phyloP scores from a whole-genome alignment of 2,113 vertebrate species.

The Pelvicachromis taeniatus region DNA sequence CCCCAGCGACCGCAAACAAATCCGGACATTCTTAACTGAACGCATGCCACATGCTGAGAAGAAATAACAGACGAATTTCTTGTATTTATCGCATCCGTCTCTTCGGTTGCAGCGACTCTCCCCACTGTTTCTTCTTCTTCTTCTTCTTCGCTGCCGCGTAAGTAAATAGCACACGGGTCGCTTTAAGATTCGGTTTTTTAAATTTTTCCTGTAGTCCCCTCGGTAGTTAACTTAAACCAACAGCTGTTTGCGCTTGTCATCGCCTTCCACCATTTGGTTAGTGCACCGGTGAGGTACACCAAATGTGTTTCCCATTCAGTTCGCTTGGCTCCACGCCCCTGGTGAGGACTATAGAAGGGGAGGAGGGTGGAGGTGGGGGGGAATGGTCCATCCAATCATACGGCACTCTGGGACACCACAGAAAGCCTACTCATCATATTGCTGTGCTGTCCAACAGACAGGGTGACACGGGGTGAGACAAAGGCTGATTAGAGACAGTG shows the following conservation, averaged over 20 bases:
- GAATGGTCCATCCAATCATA: slow-evolving; percentile 52
- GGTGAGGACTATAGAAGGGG: slow-evolving; percentile 18
- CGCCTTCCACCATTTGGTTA: neutral
- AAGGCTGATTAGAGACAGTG: neutral
- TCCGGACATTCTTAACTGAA: neutral
- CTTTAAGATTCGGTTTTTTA: neutral
- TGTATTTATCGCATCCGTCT: slow-evolving; percentile 40
- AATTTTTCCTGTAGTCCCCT: neutral
- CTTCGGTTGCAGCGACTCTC: neutral
- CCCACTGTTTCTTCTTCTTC: neutral
- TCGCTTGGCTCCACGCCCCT: slow-evolving; percentile 64
- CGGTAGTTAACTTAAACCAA: neutral
- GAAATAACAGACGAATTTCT: neutral
- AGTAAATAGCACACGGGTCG: neutral
- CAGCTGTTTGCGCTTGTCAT: slow-evolving; percentile 14
- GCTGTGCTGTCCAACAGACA: neutral
- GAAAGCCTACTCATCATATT: slow-evolving; percentile 1
- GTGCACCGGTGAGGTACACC: slow-evolving; percentile 1
- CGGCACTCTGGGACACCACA: neutral
- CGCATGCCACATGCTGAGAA: neutral
- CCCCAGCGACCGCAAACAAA: neutral
- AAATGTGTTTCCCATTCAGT: slow-evolving; percentile 56
- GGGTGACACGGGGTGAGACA: neutral
- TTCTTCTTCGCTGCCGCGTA: neutral
- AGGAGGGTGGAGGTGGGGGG: neutral